Base-by-base conservation (phyloP, 2,797 vertebrate genomes). In the Tachyglossus aculeatus region DNA sequence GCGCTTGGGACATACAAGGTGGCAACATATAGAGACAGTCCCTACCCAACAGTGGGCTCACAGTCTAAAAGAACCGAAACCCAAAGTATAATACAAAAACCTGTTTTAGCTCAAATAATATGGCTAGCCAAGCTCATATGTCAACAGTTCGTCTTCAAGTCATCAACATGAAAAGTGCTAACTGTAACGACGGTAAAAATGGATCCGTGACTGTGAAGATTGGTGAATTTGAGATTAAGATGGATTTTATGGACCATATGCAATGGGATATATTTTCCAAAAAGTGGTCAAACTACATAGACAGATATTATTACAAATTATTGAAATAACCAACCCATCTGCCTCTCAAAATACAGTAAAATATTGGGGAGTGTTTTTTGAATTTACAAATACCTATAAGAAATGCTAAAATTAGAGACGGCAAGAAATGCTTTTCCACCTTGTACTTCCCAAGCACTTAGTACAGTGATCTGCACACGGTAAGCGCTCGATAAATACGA, bases 371-470 rank as follows among this genome's bases (percentile, higher is more conserved):
- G 1, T 1, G 55, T 12, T 56, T 65, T 83, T 68, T 41, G 43
- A 68, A 81, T 77, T 72, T 9, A 71, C 36, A 82, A 71, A 55
- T 59, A 58, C 18, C 67, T 16, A 29, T 39, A 47, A 43, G 44
- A n/a, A 67, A 71, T 77, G 36, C 24, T n/a, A 53, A 77, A 55
- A 12, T 31, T 41, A 29, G 3, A 37, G 43, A 69, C 45, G 27
- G 75, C 52, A 82, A 85, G 72, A 86, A 87, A 41, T 66, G 72
- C 43, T 85, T 75, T 77, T 82, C 67, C 51, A n/a, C n/a, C n/a
- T n/a, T n/a, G n/a, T n/a, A n/a, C n/a, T n/a, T n/a, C n/a, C n/a
- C n/a, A n/a, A n/a, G n/a, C n/a, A n/a, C n/a, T n/a, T n/a, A n/a
- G n/a, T n/a, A n/a, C n/a, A n/a, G n/a, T n/a, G n/a, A n/a, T n/a